Conservation (phyloP, 2,888 invertebrate genomes). For the Slavum lentiscoides region DNA sequence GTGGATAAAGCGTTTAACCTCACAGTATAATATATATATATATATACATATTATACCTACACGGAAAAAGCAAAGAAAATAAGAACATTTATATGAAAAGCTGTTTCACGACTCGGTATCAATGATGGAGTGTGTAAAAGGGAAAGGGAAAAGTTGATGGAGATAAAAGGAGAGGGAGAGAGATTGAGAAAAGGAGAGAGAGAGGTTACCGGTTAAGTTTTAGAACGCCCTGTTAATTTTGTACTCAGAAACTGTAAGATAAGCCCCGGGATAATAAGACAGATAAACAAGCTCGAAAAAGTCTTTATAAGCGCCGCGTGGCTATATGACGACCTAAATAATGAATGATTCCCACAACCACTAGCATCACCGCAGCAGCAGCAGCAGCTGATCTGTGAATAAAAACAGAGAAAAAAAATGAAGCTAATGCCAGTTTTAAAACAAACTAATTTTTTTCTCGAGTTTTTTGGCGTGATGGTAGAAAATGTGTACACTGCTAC, state of each 20-base stretch:
- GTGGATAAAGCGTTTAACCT: constrained; percentile 39
- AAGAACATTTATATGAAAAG: constrained; percentile 30
- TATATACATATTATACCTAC: background rate
- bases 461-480: constrained; percentile 10
- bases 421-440: constrained; percentile 47
- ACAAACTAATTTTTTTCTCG: constrained; percentile 48
- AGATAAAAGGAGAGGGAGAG: background rate
- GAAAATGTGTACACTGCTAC: constrained; percentile 20
- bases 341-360: constrained; percentile 36
- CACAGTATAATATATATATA: background rate
- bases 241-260: constrained; percentile 34
- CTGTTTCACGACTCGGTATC: constrained; percentile 5
- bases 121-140: background rate
- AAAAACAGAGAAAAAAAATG: constrained; percentile 23
- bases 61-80: background rate
- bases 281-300: constrained; percentile 43
- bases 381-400: background rate
- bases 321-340: constrained; percentile 45
- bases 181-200: background rate
- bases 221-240: constrained; percentile 14
- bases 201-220: constrained; percentile 22
- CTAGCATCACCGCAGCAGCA: background rate
- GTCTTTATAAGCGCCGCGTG: constrained; percentile 20
- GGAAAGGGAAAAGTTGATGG: background rate
- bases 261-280: constrained; percentile 46